These are phyloP conservation scores for Mustelus asterias DNA, from an alignment of 2,113 vertebrate genomes.

Conservation along the genomic window DNA sequence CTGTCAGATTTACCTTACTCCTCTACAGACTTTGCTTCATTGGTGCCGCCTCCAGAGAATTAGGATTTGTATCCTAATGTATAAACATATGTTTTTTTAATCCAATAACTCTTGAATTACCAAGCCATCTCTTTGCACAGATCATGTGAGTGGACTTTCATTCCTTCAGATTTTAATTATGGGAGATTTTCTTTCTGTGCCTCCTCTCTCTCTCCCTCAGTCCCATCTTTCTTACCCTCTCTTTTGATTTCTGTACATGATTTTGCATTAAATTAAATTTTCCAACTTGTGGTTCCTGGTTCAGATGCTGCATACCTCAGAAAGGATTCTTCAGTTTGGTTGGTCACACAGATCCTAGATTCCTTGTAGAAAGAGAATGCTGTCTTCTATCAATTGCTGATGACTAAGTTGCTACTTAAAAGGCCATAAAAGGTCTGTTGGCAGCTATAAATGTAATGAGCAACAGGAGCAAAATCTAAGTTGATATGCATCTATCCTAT, in stretches of 20 bases:
- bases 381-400: background rate
- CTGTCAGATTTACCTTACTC: background rate
- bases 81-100: background rate
- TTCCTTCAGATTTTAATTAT: background rate
- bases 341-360: background rate
- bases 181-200: background rate
- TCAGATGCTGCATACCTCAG: background rate
- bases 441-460: background rate
- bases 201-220: background rate
- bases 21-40: background rate
- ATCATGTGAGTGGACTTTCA: background rate
- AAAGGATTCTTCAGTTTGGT: background rate
- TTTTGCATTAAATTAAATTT: background rate
- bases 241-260: background rate
- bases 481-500: background rate
- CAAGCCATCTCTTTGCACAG: background rate
- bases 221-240: background rate
- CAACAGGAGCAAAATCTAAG: background rate
- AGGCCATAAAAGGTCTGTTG: background rate
- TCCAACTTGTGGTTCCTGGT: background rate
- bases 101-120: background rate
- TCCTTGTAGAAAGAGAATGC: background rate
- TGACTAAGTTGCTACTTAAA: background rate
- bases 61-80: background rate
- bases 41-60: background rate